Evolutionary conservation across 2,797 vertebrate genomes (phyloP), one percentile per base, ranked within the genome.

Genomic region (Muraenolepis orangiensis): DNA sequence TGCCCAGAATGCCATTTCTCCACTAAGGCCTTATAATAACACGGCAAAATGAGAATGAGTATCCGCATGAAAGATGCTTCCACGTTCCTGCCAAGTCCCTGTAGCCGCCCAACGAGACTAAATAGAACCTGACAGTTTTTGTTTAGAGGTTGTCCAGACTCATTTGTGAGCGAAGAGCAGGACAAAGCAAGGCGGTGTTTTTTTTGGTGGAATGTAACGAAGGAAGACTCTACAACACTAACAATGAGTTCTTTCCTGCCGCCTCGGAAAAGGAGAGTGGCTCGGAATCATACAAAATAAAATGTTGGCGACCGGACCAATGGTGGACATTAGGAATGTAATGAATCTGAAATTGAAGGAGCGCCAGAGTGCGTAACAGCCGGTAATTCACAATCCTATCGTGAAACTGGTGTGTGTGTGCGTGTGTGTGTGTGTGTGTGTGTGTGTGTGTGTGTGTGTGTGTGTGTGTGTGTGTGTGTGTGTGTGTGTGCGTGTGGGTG

Each of bases 71-170:
- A 90, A 88, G 89, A 91, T 78, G 81, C 83, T 84, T 86, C 78
- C 81, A 85, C 87, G 81, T 86, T 70, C 81, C 85, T 93, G 91
- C 86, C 90, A 93, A 91, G 89, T 89, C 85, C 87, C 81, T 74
- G 80, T 81, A n/a, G 81, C 86, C 78, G n/a, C 81, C 84, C 85
- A 88, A 78, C 84, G 84, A 87, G 84, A 51, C 86, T 76, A 89
- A 93, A 93, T 92, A 79, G 86, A 92, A 90, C 90, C 87, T 91
- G 91, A 92, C 92, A 93, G 90, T 83, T 92, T 93, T 93, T 93
- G 89, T 93, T 93, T 92, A 92, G 91, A 90, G 91, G 88, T 87
- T 91, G 89, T 90, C 91, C 86, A 92, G 83, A 91, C 88, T 91
- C 90, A 92, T 93, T 93, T 93, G 90, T 86, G 86, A 86, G 82